Percentiles rank a stretch among this genome's conserved stretches.
phyloP scores from a whole-genome alignment of 2,113 vertebrate species.

The Apodemus sylvaticus region DNA sequence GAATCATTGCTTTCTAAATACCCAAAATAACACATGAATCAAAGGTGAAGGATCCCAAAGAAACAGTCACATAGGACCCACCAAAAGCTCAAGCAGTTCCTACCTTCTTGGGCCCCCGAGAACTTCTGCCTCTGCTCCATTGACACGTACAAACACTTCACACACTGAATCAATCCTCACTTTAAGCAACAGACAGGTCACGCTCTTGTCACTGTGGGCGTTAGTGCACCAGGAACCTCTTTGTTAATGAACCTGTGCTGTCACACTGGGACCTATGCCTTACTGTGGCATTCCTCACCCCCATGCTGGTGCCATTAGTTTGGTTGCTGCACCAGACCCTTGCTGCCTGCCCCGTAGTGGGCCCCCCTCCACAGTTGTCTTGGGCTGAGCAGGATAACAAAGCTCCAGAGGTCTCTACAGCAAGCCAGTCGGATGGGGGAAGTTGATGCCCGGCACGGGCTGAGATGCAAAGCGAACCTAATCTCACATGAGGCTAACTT shows the following conservation, averaged over 20 bases:
- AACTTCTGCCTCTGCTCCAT: accelerated
- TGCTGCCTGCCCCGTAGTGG: background rate
- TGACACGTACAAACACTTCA: background rate
- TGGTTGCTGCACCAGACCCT: background rate
- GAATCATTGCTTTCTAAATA: slow-evolving; percentile 15
- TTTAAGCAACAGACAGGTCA: background rate
- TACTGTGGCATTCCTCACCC: background rate
- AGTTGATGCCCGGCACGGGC: slow-evolving; percentile 29
- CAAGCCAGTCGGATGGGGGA: slow-evolving; percentile 9
- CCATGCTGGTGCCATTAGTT: background rate
- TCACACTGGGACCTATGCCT: too few species aligned
- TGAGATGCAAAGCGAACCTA: background rate
- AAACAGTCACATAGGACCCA: background rate
- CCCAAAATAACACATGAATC: background rate
- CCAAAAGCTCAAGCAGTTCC: background rate
- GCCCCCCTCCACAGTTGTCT: background rate
- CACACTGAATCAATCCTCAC: background rate
- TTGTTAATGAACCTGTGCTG: too few species aligned
- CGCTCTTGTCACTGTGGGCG: background rate
- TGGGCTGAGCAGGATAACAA: background rate
- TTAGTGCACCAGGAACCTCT: background rate
- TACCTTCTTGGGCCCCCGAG: background rate
- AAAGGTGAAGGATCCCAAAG: background rate
- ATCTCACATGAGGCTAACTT: too few species aligned
- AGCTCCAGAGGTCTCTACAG: background rate